These are phyloP conservation scores for Drosophila kuntzei DNA, from an alignment of 2,888 invertebrate genomes.

Conservation along the genomic window DNA sequence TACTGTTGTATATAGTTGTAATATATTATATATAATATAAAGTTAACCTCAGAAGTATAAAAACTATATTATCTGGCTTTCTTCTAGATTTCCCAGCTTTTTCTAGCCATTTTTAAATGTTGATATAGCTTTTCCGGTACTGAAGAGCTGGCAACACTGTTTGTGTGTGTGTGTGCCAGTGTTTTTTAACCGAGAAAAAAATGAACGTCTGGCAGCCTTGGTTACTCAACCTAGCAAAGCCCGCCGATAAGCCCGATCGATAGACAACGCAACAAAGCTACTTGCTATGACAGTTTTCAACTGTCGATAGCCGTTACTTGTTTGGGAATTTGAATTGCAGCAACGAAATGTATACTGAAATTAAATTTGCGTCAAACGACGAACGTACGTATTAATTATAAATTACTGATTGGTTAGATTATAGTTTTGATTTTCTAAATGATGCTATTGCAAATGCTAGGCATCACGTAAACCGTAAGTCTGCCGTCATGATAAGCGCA, in stretches of 20 bases:
- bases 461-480: slow-evolving; percentile 58
- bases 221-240: not conserved
- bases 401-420: slow-evolving; percentile 19
- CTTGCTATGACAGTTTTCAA: slow-evolving; percentile 7
- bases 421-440: slow-evolving; percentile 22
- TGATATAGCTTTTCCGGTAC: too few relatives aligned
- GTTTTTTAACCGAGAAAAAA: too few relatives aligned
- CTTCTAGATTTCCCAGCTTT: too few relatives aligned
- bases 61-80: too few relatives aligned
- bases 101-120: too few relatives aligned
- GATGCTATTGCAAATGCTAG: slow-evolving; percentile 57
- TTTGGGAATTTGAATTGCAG: slow-evolving; percentile 24
- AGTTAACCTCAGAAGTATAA: too few relatives aligned
- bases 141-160: too few relatives aligned
- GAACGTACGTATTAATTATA: slow-evolving; percentile 5
- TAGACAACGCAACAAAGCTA: slow-evolving; percentile 1
- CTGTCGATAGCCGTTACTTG: slow-evolving; percentile 35
- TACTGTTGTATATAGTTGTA: too few relatives aligned
- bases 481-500: slow-evolving; percentile 68
- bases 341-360: not conserved
- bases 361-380: slow-evolving; percentile 33
- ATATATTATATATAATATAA: too few relatives aligned
- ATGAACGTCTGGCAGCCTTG: too few relatives aligned
- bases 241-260: slow-evolving; percentile 32
- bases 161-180: too few relatives aligned